Conservation (phyloP, 2,888 invertebrate species). For the Timema cristinae region DNA sequence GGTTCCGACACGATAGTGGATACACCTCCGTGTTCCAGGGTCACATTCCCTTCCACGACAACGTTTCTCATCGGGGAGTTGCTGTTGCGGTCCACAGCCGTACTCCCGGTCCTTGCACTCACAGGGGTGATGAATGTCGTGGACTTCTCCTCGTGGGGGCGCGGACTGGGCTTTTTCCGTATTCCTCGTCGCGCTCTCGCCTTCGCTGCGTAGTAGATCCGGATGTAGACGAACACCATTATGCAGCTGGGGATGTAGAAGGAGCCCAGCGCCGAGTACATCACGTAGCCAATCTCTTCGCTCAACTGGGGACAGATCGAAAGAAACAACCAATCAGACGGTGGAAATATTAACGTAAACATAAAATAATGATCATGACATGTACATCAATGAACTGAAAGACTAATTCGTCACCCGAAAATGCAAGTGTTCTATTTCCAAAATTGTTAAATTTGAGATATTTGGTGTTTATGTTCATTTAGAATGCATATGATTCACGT, state of each 20-base stretch:
- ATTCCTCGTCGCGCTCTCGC: conserved; percentile 85
- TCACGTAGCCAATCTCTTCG: conserved; percentile 94
- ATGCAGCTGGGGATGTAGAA: conserved; percentile 99
- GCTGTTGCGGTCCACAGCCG: conserved; percentile 38
- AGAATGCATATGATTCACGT: too few species aligned
- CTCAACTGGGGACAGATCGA: conserved; percentile 68
- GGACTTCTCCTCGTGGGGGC: conserved; percentile 45
- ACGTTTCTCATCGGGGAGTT: conserved; percentile 53
- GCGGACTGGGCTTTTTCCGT: conserved; percentile 69
- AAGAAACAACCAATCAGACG: conserved; percentile 24
- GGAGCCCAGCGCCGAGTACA: conserved; percentile 96
- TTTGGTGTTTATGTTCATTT: too few species aligned
- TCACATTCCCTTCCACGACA: conserved; percentile 45
- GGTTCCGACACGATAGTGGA: conserved; percentile 28
- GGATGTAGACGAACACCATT: conserved; percentile 99
- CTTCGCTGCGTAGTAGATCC: conserved; percentile 96
- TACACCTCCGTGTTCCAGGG: conserved; percentile 26
- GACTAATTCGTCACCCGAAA: too few species aligned
- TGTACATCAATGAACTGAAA: too few species aligned
- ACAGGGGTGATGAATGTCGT: conserved; percentile 42
- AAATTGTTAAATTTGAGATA: too few species aligned
- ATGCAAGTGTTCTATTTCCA: too few species aligned
- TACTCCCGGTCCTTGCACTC: conserved; percentile 27
- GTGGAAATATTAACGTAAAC: not conserved
- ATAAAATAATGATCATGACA: not conserved